A percentile compares a stretch with the other conserved stretches of the same genome.
These are phyloP conservation scores for Clunio marinus DNA, from an alignment of 2,888 invertebrate genomes.

Conservation along the genomic window DNA sequence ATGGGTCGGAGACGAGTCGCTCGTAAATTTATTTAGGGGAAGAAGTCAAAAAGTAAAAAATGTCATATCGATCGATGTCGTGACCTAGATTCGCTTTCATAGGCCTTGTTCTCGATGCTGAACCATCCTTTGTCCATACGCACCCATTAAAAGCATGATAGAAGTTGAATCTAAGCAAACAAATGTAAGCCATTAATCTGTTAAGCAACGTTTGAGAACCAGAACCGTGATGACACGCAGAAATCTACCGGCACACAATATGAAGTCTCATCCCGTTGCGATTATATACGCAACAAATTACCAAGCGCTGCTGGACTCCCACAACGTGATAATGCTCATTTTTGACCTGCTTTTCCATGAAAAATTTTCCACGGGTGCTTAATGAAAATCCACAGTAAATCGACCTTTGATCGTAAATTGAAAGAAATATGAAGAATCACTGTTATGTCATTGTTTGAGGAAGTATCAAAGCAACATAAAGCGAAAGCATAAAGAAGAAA, in stretches of 20 bases:
- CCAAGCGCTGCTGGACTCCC: no score
- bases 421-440: no score
- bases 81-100: not conserved
- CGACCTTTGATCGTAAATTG: no score
- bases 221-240: conserved; percentile 10
- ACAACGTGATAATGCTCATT: conserved; percentile 2
- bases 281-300: not conserved
- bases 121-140: conserved; percentile 11
- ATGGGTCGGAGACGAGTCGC: conserved; percentile 17
- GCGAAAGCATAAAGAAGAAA: no score
- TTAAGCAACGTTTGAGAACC: not conserved
- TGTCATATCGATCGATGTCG: conserved; percentile 1
- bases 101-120: no score
- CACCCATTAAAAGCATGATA: not conserved
- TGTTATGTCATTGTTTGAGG: not conserved
- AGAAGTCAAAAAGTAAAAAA: not conserved
- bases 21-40: not conserved
- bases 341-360: not conserved
- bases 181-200: not conserved
- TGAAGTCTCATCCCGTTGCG: not conserved
- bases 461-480: no score
- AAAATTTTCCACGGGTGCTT: not conserved
- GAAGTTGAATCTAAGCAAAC: not conserved
- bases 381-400: not conserved
- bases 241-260: not conserved